Conservation (phyloP, 2,113 vertebrate species). For the Paramormyrops kingsleyae region DNA sequence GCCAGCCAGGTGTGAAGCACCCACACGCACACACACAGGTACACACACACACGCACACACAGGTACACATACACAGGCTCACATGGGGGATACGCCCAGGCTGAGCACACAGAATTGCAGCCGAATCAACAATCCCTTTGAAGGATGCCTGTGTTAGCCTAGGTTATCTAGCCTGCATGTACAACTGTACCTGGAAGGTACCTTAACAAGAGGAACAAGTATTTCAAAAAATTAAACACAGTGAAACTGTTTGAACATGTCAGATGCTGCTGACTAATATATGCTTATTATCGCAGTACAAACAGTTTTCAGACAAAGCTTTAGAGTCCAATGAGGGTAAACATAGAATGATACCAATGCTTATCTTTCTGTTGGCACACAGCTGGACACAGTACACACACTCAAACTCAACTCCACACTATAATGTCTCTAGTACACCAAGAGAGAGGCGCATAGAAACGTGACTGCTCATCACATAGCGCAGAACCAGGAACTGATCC, state of each 20-base stretch:
- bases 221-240: not conserved
- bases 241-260: conserved; percentile 11
- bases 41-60: not conserved
- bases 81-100: not conserved
- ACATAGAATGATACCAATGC: not conserved
- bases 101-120: not conserved
- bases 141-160: not conserved
- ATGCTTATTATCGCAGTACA: not conserved
- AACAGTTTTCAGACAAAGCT: not conserved
- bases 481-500: not conserved
- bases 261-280: not conserved
- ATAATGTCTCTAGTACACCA: not conserved
- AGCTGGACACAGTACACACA: not conserved
- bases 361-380: not conserved
- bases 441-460: not conserved
- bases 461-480: not conserved
- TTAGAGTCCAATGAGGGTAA: not conserved
- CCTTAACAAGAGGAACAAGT: not conserved
- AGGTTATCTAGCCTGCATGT: not conserved
- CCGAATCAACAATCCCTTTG: not conserved
- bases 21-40: not conserved
- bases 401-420: not conserved
- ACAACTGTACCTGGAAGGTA: not conserved
- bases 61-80: not conserved
- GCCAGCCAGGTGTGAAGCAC: not conserved